Base-by-base conservation (phyloP, 2,888 invertebrate genomes). In the Lepidochrysops patricia region DNA sequence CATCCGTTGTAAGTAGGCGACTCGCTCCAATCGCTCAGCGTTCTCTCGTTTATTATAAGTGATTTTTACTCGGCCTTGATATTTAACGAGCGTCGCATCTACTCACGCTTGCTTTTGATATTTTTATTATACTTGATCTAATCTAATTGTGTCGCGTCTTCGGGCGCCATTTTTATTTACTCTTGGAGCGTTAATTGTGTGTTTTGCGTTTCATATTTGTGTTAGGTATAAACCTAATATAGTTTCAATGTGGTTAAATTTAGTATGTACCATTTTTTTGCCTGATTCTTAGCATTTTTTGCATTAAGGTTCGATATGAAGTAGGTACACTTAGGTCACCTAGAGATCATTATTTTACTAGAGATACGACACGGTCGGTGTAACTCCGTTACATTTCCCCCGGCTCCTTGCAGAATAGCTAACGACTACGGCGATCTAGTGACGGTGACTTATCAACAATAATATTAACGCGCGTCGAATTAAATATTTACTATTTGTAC, bases 11-110 rank as follows among this genome's bases (percentile, higher is more conserved):
- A 79, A 79, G 75, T 80, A 73, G 79, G 77, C 75, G 82, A 79
- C 71, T 76, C 84, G 82, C 78, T 83, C 74, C 76, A 81, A 74
- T 83, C 78, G 76, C 65, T 72, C 67, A 63, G 64, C 68, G 68
- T 63, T 64, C 69, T 73, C 72, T 73, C 70, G 70, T 54, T 57
- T 60, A 61, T 62, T 72, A 74, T 73, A 23, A 72, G 71, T 73
- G 70, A 72, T 70, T 67, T 73, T 73, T 71, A 69, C 71, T 65
- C 70, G 65, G 62, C 69, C 66, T 70, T 72, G 68, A 72, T 73
- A 71, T 70, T 64, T 64, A 69, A 67, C 66, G 66, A 75, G 75
- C 54, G 54, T 54, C 54, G 54, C 54, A 29, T 54, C 54, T 29
- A 54, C 54, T 54, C 32, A 32, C 29, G 54, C 52, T 52, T 52